Conservation (phyloP, 2,113 vertebrate genomes). For the Microcebus lehilahytsara region DNA sequence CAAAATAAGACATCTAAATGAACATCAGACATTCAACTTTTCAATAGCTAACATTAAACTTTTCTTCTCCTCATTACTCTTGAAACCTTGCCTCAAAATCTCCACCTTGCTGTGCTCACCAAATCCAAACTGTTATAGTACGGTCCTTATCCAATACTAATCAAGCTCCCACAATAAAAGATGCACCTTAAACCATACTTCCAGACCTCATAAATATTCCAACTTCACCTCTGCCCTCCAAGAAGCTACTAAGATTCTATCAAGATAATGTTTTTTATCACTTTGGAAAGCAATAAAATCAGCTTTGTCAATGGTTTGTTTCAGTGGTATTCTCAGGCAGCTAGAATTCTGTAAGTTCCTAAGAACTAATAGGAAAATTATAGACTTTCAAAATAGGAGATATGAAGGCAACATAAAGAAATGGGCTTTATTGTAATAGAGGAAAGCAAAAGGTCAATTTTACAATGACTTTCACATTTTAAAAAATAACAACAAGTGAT, state of each 20-base stretch:
- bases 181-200: neutral
- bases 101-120: neutral
- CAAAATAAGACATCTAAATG: neutral
- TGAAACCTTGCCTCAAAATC: neutral
- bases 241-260: neutral
- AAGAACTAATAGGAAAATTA: neutral
- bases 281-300: neutral
- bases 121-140: neutral
- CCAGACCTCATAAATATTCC: neutral
- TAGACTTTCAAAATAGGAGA: constrained; percentile 10
- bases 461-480: neutral
- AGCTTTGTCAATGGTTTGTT: neutral
- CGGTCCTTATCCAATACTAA: neutral
- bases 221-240: neutral
- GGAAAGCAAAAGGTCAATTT: neutral
- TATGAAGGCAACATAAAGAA: neutral
- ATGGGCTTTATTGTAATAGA: neutral
- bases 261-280: neutral
- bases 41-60: neutral
- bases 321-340: constrained; percentile 13
- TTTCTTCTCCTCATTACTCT: neutral
- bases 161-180: neutral
- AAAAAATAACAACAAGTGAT: neutral
- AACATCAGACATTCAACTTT: neutral
- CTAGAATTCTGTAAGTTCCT: neutral